Evolutionary conservation across 1,140 invertebrate genomes (phyloP).

Genomic region (Acromyrmex heyeri): DNA sequence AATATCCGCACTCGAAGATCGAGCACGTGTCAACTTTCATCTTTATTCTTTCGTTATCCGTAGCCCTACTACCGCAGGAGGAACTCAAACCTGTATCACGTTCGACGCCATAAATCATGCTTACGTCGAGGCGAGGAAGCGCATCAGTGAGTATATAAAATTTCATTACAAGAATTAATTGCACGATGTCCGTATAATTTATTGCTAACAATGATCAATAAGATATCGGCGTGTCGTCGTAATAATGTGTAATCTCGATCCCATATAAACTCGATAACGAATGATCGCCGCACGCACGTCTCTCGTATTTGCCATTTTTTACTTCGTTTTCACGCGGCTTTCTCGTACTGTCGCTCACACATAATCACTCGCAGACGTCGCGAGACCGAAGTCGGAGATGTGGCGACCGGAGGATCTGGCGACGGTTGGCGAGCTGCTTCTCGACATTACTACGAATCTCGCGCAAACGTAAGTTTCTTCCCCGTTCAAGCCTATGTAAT

Average conservation of each 20-base stretch:
- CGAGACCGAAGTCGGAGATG: slow-evolving; percentile 89
- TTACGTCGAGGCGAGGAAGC: slow-evolving; percentile 94
- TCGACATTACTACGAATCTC: slow-evolving; percentile 94
- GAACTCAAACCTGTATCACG: slow-evolving; percentile 94
- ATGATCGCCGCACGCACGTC: background rate
- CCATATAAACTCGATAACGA: slow-evolving; percentile 1
- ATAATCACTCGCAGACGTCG: slow-evolving; percentile 88
- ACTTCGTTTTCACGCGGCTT: background rate
- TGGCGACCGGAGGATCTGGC: slow-evolving; percentile 94
- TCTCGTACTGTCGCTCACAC: background rate
- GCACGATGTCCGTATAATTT: background rate
- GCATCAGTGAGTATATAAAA: slow-evolving; percentile 90
- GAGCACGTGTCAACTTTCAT: slow-evolving; percentile 56
- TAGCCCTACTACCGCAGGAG: slow-evolving; percentile 89
- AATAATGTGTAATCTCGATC: background rate
- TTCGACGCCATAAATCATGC: slow-evolving; percentile 96
- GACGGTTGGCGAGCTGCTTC: slow-evolving; percentile 93
- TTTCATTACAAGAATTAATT: slow-evolving; percentile 43
- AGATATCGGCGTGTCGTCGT: background rate
- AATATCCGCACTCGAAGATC: slow-evolving; percentile 56
- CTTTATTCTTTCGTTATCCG: slow-evolving; percentile 84
- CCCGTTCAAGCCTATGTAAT: background rate
- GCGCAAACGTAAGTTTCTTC: slow-evolving; percentile 92
- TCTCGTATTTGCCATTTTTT: background rate
- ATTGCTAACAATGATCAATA: slow-evolving; percentile 1